Base-by-base conservation (phyloP, 2,113 vertebrate species). In the Coryphaenoides rupestris region DNA sequence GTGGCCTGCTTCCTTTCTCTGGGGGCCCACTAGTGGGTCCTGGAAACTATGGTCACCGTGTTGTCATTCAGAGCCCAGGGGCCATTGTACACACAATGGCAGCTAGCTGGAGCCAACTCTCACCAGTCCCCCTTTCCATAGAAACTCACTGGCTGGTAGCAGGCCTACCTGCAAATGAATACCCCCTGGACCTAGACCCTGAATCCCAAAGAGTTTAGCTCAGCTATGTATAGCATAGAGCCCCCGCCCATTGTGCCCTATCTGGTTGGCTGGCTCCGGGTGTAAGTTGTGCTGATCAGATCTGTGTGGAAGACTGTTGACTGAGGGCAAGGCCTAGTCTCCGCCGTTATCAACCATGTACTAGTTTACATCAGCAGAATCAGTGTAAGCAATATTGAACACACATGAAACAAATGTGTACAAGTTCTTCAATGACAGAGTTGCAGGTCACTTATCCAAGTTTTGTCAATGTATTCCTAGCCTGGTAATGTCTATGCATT, bases 171-270 rank as follows among this genome's bases (percentile, higher is more conserved):
- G 56, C 56, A 16, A 19, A 69, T 66, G 68, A 40, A 40, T 1
- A 2, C 16, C 47, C 64, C 86, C 79, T 24, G 62, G 77, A 72
- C 76, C 75, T 60, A 68, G 24, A 53, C 57, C 53, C 45, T 46
- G 65, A 68, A 75, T 76, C 70, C 65, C 69, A 73, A 50, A 59
- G 79, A 79, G 82, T 87, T 78, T 72, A 68, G 17, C 69, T n/a
- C n/a, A n/a, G 71, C 71, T 28, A 21, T 70, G 16, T 13, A n/a
- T 19, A 60, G 63, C 58, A 81, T 64, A 69, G 56, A 26, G 4
- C 23, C 62, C n/a, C 56, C 55, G n/a, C 60, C 67, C 73, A 55
- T 16, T 46, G 4, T 19, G 46, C 49, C 54, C 21, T 53, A 5
- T 53, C 21, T 21, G 19, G 16, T n/a, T 10, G 49, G 26, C 49